Base-by-base conservation (phyloP, 2,113 vertebrate species). In the Syngnathus floridae region DNA sequence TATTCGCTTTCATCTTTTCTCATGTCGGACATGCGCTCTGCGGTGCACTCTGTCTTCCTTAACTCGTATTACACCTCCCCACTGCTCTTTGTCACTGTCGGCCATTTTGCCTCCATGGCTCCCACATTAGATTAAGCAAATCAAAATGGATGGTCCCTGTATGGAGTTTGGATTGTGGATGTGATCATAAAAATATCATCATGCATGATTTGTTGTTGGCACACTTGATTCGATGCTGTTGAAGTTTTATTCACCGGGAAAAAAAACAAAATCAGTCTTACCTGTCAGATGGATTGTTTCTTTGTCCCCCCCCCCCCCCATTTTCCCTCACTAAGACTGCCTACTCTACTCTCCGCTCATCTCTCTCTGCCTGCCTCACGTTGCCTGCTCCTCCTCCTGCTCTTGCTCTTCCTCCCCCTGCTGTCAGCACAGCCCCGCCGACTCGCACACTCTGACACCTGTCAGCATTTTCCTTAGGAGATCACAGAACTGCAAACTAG, bases 401-500 rank as follows among this genome's bases (percentile, higher is more conserved):
- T 74, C 85, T 70, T 66, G 65, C 54, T 56, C 54, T 41, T 40
- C 59, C 59, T 61, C 40, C 40, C 36, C 40, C 37, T 81, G 80
- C 84, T 89, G 82, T 85, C 86, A 86, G 84, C 80, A 77, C 75
- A 75, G 79, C 80, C 74, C 71, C 58, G 66, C 76, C 84, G 81
- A 83, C 79, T 82, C 86, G 82, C 82, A 78, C 38, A 84, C 80
- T 89, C 81, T 90, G 89, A 90, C 88, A 91, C 85, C 85, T 91
- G 88, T 88, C 88, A 90, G 84, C 85, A 73, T 89, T 90, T 91
- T 82, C 73, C 80, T 88, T 83, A 83, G 85, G 77, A 86, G 83
- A 90, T 90, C 89, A 88, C 78, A 88, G 83, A 74, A 80, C 77
- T 82, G 82, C 80, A 87, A 82, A 82, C 82, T 74, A 75, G 77